Evolutionary conservation across 2,113 vertebrate genomes (phyloP), one percentile per base, ranked within the genome.

Genomic region (Bos javanicus): DNA sequence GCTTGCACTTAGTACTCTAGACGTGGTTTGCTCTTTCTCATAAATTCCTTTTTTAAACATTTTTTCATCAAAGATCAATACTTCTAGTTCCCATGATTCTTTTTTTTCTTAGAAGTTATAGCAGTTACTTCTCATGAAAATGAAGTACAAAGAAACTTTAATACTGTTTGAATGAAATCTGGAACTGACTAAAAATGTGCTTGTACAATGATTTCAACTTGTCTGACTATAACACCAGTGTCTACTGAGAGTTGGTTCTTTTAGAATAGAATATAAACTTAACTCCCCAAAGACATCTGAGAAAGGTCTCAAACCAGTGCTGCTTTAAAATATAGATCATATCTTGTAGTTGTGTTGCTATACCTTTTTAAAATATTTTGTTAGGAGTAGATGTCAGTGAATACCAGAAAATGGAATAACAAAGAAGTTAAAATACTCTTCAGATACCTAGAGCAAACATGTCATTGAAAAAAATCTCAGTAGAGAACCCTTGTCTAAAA

Each of bases 191-290:
- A 87, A 95, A 93, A 96, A 91, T 6, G 6, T 83, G 88, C 71
- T 91, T 83, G 90, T 90, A 39, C 62, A 62, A 36, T 59, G 57
- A 83, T 89, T 97, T 92, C 56, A 86, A 8, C 74, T 76, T 64
- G 43, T 48, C 54, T 88, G 64, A n/a, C 59, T 62, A 9, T 23
- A 59, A 25, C 54, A 26, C 60, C 30, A 8, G 62, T 0, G 36
- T 57, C 82, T 88, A 59, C 23, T 43, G 91, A 91, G 82, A 78
- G n/a, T 12, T 91, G 60, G 67, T 83, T 19, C 78, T 80, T 89
- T 97, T 30, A n/a, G 67, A 97, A 80, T 57, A 39, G 89, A 89
- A 80, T 93, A 48, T 93, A 92, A 96, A 93, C 82, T 96, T n/a
- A 82, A 30, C 78, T 96, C 97, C 92, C 97, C 33, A 78, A 85